Evolutionary conservation across 2,888 invertebrate genomes (phyloP).

Genomic region (Pharmacophagus antenor): DNA sequence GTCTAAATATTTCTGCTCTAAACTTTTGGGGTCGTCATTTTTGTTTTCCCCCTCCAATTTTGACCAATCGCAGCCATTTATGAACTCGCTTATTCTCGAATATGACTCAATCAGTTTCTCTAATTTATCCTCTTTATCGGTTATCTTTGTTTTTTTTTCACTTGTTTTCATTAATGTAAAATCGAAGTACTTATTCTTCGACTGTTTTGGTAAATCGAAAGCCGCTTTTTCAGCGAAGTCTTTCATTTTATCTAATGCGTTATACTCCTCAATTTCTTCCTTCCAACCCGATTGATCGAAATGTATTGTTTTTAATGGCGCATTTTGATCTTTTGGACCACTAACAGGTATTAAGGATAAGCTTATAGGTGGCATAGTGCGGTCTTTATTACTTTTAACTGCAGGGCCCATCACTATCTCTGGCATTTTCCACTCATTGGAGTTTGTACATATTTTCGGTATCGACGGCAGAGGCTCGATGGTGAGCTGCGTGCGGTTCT

Average conservation of each 20-base stretch:
- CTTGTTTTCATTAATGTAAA: slow-evolving; percentile 54
- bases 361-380: slow-evolving; percentile 72
- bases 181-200: slow-evolving; percentile 59
- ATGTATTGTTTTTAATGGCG: slow-evolving; percentile 60
- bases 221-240: slow-evolving; percentile 76
- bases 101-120: slow-evolving; percentile 71
- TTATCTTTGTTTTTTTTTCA: slow-evolving; percentile 48
- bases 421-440: slow-evolving; percentile 64
- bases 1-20: slow-evolving; percentile 71
- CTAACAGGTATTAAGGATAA: slow-evolving; percentile 71
- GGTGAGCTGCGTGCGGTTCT: slow-evolving; percentile 73
- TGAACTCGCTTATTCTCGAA: slow-evolving; percentile 73
- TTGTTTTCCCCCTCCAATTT: slow-evolving; percentile 57
- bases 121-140: slow-evolving; percentile 63
- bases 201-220: slow-evolving; percentile 66
- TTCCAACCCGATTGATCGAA: slow-evolving; percentile 59
- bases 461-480: slow-evolving; percentile 67
- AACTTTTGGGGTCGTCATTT: slow-evolving; percentile 55
- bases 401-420: slow-evolving; percentile 63
- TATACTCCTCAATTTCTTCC: slow-evolving; percentile 66
- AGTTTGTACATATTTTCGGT: slow-evolving; percentile 47
- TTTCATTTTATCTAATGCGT: slow-evolving; percentile 77
- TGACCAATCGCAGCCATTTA: slow-evolving; percentile 76
- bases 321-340: slow-evolving; percentile 60
- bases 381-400: slow-evolving; percentile 55